phyloP scores from a whole-genome alignment of 2,113 vertebrate genomes.

The Leucoraja erinaceus region DNA sequence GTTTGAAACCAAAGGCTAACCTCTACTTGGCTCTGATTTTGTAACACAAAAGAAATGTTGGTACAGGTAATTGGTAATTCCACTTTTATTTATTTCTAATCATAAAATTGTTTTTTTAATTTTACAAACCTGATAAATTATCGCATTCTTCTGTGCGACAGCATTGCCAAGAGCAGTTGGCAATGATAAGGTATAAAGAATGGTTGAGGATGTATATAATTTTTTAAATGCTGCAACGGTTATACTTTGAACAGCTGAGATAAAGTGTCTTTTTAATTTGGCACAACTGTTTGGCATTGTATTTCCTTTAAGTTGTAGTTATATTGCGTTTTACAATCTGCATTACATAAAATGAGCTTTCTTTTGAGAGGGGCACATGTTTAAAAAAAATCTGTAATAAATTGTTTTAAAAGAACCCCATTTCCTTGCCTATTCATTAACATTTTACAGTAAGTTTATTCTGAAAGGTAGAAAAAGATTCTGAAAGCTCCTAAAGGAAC shows the following conservation, averaged over 20 bases:
- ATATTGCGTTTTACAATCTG: conserved; percentile 38
- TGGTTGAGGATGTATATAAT: conserved; percentile 72
- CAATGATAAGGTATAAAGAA: conserved; percentile 67
- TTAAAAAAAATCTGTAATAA: conserved; percentile 19
- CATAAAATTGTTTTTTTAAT: conserved; percentile 56
- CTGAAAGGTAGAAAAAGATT: too few relatives aligned
- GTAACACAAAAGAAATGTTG: background rate
- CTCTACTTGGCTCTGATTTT: conserved; percentile 9
- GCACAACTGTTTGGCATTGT: conserved; percentile 60
- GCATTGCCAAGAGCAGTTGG: conserved; percentile 50
- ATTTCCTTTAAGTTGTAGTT: conserved; percentile 45
- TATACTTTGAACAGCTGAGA: conserved; percentile 61
- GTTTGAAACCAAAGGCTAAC: background rate
- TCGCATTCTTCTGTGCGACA: conserved; percentile 61
- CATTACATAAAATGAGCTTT: conserved; percentile 7
- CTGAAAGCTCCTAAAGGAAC: too few relatives aligned
- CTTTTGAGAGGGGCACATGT: background rate
- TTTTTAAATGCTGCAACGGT: conserved; percentile 75
- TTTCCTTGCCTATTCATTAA: background rate
- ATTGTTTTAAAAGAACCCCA: background rate
- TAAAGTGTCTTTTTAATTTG: conserved; percentile 60
- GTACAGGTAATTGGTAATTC: conserved; percentile 9
- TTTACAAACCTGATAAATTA: conserved; percentile 72
- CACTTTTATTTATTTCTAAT: conserved; percentile 72
- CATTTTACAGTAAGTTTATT: background rate